Base-by-base conservation (phyloP, 2,888 invertebrate genomes). In the Gasteruption jaculator region DNA sequence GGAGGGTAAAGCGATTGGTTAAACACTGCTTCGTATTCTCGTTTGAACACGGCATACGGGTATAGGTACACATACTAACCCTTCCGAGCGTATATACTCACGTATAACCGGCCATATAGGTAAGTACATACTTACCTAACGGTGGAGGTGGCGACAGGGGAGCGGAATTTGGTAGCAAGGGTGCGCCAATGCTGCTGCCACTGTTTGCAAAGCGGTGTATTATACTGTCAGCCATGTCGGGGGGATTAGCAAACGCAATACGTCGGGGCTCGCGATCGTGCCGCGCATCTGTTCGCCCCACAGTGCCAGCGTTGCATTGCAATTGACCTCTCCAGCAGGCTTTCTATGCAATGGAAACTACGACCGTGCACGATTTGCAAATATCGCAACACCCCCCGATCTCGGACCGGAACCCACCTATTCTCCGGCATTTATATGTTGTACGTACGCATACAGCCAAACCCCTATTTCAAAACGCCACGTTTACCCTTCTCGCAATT, bases 241-340 rank as follows among this genome's bases (percentile, higher is more conserved):
- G n/a, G n/a, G 65, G 67, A 67, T 65, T 66, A 67, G 63, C 65
- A 67, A 67, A 65, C 63, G 65, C 63, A 61, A 64, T 66, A 65
- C 66, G 61, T 65, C 63, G 62, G 58, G 56, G 43, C 57, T 61
- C 58, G 60, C 54, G 61, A 65, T 65, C 65, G 63, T 65, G 61
- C 64, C 55, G 63, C 57, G 63, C 67, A 67, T 67, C 66, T 67
- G 67, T 65, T 66, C 64, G 54, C 59, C 56, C 45, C 49, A 54
- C 59, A 51, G 44, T n/a, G n/a, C n/a, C n/a, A n/a, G 52, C 47
- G 58, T 49, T 54, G 61, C 57, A 59, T 59, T 41, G 60, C 60
- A 59, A 59, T 61, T 60, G 61, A 61, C 54, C 57, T 48, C 38
- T 50, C 51, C 38, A 49, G 50, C 48, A 48, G 50, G 48, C 41